Base-by-base conservation (phyloP, 2,888 invertebrate species). In the Leucophenga maculata region DNA sequence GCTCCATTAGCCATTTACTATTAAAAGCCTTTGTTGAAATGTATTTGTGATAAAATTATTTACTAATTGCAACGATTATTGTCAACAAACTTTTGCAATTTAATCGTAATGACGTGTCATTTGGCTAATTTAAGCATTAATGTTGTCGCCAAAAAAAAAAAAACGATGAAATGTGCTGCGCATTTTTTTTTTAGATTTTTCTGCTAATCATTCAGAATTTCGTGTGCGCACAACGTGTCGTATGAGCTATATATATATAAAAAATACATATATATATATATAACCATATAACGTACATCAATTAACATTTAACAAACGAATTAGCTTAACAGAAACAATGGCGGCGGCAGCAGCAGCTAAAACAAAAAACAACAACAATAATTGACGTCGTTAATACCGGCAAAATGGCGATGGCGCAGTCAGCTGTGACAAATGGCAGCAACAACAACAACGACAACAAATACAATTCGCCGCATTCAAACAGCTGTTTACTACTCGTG, bases 401-500 rank as follows among this genome's bases (percentile, higher is more conserved):
- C 50, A 67, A 57, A 60, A 62, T 62, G 57, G 46, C 55, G 60
- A 50, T 60, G 60, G 52, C 68, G 69, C 64, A 67, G 18, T n/a
- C 50, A 50, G 18, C 50, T 16, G 18, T 50, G 13, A 50, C 13
- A 50, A n/a, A 50, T 18, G 18, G 13, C 18, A 50, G 4, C 18
- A 50, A 16, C 18, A 48, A 48, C 6, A 48, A 8, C 48, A 48
- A 48, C 48, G 11, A 48, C 62, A 70, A 50, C 50, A 50, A 26
- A 26, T 50, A 1, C 16, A 50, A 50, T 75, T 83, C 83, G 83
- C 80, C 82, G 77, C 78, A 74, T 68, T 31, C 54, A 50, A 79
- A 79, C 83, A 80, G 80, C 80, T 80, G 80, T 82, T 78, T 59
- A 44, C 32, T 57, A 26, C n/a, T 13, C n/a, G 26, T 26, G 55